Base-by-base conservation (phyloP, 2,888 invertebrate genomes). In the Troides aeacus region DNA sequence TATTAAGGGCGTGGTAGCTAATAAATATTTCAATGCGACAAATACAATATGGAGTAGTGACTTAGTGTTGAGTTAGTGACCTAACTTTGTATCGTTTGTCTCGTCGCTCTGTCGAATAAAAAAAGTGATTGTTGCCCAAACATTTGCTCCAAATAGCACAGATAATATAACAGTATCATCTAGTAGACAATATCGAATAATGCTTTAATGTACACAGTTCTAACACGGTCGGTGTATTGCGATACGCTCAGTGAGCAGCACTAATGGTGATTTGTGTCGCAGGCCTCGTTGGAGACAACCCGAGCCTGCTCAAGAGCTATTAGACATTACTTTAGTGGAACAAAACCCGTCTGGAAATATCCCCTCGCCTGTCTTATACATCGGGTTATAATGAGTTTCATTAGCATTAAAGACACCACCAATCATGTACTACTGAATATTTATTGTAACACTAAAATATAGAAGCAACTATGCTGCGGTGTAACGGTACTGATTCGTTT, bases 181-280 rank as follows among this genome's bases (percentile, higher is more conserved):
- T 18, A 53, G 53, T 5, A 18, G 18, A n/a, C 53, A 53, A 53
- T n/a, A n/a, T 53, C 18, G n/a, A 53, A n/a, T n/a, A 53, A 2
- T n/a, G n/a, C 53, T 53, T 53, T 8, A n/a, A n/a, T 53, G n/a
- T n/a, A 53, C 18, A 46, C 46, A 53, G 53, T n/a, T 58, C 62
- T 67, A 56, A 56, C 62, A 67, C 67, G 67, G 57, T 62, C 62
- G 17, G 62, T 58, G 62, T 67, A 36, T 17, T 17, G 8, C 62
- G 56, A 39, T 81, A 82, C 84, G 88, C 81, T 82, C 89, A 82
- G 79, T 75, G 81, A 80, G 79, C 71, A 71, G 57, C 76, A 71
- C 85, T 90, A 89, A 90, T 91, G 84, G 88, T 90, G 90, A 90
- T 91, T 91, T 87, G 90, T 90, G 87, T 83, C 73, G 71, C 82